These are phyloP conservation scores for Alviniconcha strummeri DNA, from an alignment of 2,888 invertebrate genomes.

Conservation along the genomic window DNA sequence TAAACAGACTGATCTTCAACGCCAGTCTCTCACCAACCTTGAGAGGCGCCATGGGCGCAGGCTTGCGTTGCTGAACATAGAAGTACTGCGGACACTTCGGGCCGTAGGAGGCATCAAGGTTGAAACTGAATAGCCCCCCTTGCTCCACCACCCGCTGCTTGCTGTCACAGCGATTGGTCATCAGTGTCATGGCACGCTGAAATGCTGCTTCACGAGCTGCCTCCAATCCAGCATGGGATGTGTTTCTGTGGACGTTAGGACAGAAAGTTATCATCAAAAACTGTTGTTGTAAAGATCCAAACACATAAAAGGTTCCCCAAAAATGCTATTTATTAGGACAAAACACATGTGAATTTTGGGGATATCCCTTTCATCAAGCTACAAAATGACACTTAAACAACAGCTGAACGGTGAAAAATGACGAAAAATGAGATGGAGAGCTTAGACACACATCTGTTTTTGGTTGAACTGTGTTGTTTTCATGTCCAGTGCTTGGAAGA, in stretches of 20 bases:
- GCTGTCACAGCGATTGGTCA: constrained; percentile 59
- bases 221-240: constrained; percentile 38
- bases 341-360: too few relatives aligned
- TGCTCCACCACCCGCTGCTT: constrained; percentile 28
- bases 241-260: constrained; percentile 23
- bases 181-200: constrained; percentile 59
- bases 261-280: too few relatives aligned
- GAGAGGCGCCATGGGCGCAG: constrained; percentile 66
- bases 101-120: constrained; percentile 42
- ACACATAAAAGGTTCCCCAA: neutral
- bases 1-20: too few relatives aligned
- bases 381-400: too few relatives aligned
- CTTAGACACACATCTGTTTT: too few relatives aligned
- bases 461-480: too few relatives aligned
- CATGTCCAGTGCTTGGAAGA: too few relatives aligned
- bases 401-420: too few relatives aligned
- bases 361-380: too few relatives aligned
- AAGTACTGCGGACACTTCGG: constrained; percentile 57
- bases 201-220: constrained; percentile 61
- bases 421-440: too few relatives aligned
- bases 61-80: constrained; percentile 64
- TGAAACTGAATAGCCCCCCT: constrained; percentile 31
- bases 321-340: too few relatives aligned
- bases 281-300: too few relatives aligned
- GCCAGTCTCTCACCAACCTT: constrained; percentile 49